phyloP scores from a whole-genome alignment of 2,797 vertebrate genomes.

The Pipistrellus pipistrellus region DNA sequence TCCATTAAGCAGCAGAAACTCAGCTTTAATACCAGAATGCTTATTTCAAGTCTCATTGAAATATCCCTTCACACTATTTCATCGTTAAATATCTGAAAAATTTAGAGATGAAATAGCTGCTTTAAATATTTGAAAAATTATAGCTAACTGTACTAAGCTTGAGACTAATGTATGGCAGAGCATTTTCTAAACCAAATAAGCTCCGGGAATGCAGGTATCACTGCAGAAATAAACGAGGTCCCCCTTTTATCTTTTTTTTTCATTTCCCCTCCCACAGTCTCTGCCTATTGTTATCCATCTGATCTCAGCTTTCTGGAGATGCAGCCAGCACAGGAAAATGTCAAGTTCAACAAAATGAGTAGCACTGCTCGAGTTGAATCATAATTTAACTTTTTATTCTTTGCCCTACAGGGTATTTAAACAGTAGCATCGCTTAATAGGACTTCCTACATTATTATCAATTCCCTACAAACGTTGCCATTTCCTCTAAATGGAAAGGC shows the following conservation, averaged over 20 bases:
- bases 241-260: not conserved
- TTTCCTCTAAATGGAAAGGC: constrained; percentile 67
- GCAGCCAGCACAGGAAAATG: constrained; percentile 55
- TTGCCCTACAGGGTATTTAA: constrained; percentile 65
- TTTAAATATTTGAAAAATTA: not conserved
- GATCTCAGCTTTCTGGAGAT: constrained; percentile 34
- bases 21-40: not conserved
- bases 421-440: constrained; percentile 56
- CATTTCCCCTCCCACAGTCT: not conserved
- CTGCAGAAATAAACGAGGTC: not conserved
- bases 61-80: not conserved
- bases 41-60: not conserved
- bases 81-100: constrained; percentile 31
- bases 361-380: constrained; percentile 36
- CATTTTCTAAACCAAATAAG: not conserved
- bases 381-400: constrained; percentile 53
- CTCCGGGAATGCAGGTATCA: not conserved
- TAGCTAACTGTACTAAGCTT: not conserved
- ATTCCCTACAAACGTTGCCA: constrained; percentile 55
- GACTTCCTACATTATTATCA: constrained; percentile 53
- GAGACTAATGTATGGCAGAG: not conserved
- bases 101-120: too few species aligned
- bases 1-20: not conserved
- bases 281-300: not conserved
- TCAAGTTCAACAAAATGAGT: constrained; percentile 56